phyloP scores from a whole-genome alignment of 2,888 invertebrate species.

The Mesoligia furuncula region DNA sequence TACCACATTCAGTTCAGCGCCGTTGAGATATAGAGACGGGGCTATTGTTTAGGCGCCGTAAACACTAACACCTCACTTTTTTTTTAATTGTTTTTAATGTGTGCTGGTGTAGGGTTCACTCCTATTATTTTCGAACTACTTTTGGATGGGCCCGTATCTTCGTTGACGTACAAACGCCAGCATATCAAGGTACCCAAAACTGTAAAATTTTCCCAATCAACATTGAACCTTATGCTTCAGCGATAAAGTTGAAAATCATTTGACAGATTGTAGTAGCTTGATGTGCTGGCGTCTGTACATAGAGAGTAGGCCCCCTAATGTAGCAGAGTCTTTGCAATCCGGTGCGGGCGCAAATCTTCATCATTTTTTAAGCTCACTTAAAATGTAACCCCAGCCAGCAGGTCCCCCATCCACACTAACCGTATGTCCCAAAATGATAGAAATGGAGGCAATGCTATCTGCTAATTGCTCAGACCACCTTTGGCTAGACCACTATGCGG shows the following conservation, averaged over 20 bases:
- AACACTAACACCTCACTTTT: no score
- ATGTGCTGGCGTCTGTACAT: no score
- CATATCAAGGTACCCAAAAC: no score
- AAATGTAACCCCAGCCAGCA: neutral
- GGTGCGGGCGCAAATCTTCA: neutral
- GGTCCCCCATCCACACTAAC: neutral
- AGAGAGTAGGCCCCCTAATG: neutral
- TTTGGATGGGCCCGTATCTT: neutral
- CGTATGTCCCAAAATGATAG: slow-evolving; percentile 64
- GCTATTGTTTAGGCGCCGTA: no score
- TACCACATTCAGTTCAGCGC: no score
- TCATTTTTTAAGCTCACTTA: neutral
- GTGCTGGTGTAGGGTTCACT: neutral
- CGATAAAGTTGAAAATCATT: no score
- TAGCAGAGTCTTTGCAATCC: neutral
- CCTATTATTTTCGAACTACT: neutral
- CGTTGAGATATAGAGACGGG: no score
- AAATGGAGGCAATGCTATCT: slow-evolving; percentile 78
- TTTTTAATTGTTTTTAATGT: no score
- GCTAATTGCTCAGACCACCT: slow-evolving; percentile 84
- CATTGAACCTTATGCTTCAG: no score
- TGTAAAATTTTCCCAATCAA: no score
- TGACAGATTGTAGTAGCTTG: no score
- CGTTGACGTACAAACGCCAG: no score
- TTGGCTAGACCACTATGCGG: slow-evolving; percentile 80